phyloP scores from a whole-genome alignment of 1,140 invertebrate genomes.

The Drosophila rhopaloa region DNA sequence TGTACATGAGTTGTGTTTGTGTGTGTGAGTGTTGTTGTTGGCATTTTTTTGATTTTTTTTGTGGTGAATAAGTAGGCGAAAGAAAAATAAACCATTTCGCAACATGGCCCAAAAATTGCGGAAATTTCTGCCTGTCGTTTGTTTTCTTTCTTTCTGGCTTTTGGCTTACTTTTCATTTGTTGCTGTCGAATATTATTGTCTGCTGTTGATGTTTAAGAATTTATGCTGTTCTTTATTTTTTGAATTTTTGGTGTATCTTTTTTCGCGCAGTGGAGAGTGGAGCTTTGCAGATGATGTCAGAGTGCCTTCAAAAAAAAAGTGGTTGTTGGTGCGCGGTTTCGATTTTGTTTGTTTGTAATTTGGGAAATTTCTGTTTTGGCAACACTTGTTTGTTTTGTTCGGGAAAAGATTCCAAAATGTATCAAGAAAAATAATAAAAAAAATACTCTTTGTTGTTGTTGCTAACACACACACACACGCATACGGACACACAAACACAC shows the following conservation, averaged over 20 bases:
- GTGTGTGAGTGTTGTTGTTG: constrained; percentile 61
- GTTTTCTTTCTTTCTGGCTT: constrained; percentile 35
- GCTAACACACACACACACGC: constrained; percentile 11
- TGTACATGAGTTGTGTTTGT: constrained; percentile 21
- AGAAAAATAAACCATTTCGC: constrained; percentile 41
- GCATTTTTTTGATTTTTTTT: constrained; percentile 64
- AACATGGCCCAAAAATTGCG: constrained; percentile 52
- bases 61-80: constrained; percentile 59
- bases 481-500: not conserved
- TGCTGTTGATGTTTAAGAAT: constrained; percentile 3
- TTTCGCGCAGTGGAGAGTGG: constrained; percentile 47
- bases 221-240: constrained; percentile 13
- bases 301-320: constrained; percentile 56
- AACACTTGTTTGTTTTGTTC: constrained; percentile 17
- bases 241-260: constrained; percentile 19
- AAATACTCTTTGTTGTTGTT: constrained; percentile 22
- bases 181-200: constrained; percentile 18
- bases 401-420: constrained; percentile 13
- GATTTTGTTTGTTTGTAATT: constrained; percentile 12
- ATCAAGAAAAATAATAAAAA: constrained; percentile 34
- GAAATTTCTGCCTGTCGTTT: constrained; percentile 44
- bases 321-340: constrained; percentile 22
- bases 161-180: constrained; percentile 46
- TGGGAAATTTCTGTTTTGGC: constrained; percentile 14
- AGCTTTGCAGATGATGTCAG: constrained; percentile 76